Base-by-base conservation (phyloP, 1,140 invertebrate species). In the Drosophila busckii region DNA sequence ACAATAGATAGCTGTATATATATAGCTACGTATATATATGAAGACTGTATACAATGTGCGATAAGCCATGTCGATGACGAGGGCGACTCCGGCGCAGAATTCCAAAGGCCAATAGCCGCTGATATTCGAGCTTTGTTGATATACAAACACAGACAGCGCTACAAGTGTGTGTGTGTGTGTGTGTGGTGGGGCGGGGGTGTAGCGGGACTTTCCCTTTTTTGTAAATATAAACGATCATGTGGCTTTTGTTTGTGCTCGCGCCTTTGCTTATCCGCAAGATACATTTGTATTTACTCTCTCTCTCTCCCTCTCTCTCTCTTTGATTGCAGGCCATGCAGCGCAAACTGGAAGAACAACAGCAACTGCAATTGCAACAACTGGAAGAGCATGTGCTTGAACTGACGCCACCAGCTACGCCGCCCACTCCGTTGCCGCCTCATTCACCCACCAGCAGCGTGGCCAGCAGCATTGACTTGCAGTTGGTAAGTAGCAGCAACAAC, bases 41-140 rank as follows among this genome's bases (percentile, higher is more conserved):
- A 6, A 29, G 3, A 29, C 4, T 25, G 20, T 15, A 19, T 44
- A 12, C 56, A 58, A 45, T 52, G 22, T 13, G 61, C 67, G 71
- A 78, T 78, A 78, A 78, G 69, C 56, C 42, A 40, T 78, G 64
- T 62, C 63, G 73, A 75, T 59, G 60, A 62, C 73, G 61, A 71
- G 44, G 15, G 49, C 32, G 25, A 42, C 32, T 23, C 12, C 32
- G 37, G 20, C 54, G 16, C 37, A 60, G 50, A 40, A 42, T 41
- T 55, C 55, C 49, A 78, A 49, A 73, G 71, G 71, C 71, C 71
- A 80, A 80, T 78, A 80, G 73, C 71, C 71, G 75, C 68, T 64
- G 49, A 50, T 54, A 67, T 55, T 62, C 28, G 42, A 31, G 34
- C 20, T 20, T 16, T 29, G 26, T 31, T n/a, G n/a, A n/a, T n/a